Evolutionary conservation across 1,140 invertebrate genomes (phyloP).

Genomic region (Brachystomella parvula): DNA sequence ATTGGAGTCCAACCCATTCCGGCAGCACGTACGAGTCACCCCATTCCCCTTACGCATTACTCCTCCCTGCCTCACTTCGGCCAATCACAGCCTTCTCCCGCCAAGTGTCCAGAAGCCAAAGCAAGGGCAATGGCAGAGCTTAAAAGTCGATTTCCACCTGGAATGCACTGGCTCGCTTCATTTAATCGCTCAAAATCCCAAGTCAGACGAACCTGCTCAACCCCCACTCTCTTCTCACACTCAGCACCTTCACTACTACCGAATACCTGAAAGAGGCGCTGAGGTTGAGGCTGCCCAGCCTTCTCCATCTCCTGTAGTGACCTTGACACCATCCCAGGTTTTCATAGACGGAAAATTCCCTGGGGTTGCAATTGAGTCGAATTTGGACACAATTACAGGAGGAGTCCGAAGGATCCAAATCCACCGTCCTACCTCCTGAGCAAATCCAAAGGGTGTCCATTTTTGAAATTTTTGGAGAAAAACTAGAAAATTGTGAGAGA

Average conservation of each 20-base stretch:
- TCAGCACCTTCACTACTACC: neutral
- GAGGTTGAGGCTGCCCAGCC: neutral
- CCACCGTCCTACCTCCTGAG: neutral
- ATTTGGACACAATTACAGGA: slow-evolving; percentile 27
- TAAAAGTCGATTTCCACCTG: neutral
- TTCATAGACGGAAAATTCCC: slow-evolving; percentile 21
- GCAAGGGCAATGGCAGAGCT: neutral
- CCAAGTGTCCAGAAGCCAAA: neutral
- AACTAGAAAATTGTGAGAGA: neutral
- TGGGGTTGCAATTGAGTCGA: slow-evolving; percentile 9
- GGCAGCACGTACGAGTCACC: neutral
- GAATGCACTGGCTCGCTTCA: too few species aligned
- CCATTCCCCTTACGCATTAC: neutral
- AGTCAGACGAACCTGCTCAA: neutral
- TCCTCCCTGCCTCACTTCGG: neutral
- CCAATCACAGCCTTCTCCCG: neutral
- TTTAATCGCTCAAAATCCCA: too few species aligned
- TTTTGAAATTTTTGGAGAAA: neutral
- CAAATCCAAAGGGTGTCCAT: neutral
- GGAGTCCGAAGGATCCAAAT: slow-evolving; percentile 22
- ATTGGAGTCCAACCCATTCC: neutral
- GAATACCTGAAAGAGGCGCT: neutral
- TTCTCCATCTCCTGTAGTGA: neutral
- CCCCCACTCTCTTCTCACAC: neutral
- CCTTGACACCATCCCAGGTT: neutral